Conservation (phyloP, 1,140 invertebrate genomes). For the Spodoptera litura region DNA sequence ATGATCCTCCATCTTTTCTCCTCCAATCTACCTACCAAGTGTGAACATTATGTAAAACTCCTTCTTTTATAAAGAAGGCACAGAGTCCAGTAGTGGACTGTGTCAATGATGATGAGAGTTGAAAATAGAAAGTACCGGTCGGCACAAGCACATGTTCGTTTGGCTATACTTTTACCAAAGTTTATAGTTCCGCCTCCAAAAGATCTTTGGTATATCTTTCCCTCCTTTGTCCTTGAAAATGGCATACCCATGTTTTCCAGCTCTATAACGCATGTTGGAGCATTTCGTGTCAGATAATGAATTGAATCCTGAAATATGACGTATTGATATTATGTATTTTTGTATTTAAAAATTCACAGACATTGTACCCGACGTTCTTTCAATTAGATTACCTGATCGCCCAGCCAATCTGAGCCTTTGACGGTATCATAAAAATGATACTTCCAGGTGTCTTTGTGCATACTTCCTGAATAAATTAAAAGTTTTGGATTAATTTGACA, state of each 20-base stretch:
- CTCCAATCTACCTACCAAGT: too few species aligned
- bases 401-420: conserved; percentile 99
- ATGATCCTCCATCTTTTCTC: too few species aligned
- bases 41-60: too few species aligned
- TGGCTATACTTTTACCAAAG: conserved; percentile 97
- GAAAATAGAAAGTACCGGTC: conserved; percentile 83
- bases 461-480: conserved; percentile 89
- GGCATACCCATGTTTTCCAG: conserved; percentile 99
- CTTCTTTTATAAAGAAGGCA: too few species aligned
- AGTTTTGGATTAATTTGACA: neutral
- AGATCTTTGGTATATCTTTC: conserved; percentile 98
- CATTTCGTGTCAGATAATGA: conserved; percentile 98
- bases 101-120: too few species aligned
- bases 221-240: conserved; percentile 96
- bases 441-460: conserved; percentile 98
- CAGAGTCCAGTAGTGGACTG: too few species aligned
- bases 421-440: conserved; percentile 99
- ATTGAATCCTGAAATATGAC: conserved; percentile 93
- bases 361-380: too few species aligned
- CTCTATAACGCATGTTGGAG: conserved; percentile 97
- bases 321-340: neutral
- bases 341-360: neutral
- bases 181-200: conserved; percentile 98
- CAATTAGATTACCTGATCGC: conserved; percentile 91
- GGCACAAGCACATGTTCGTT: conserved; percentile 92